phyloP scores from a whole-genome alignment of 2,888 invertebrate species.

The Lasioglossum vierecki region DNA sequence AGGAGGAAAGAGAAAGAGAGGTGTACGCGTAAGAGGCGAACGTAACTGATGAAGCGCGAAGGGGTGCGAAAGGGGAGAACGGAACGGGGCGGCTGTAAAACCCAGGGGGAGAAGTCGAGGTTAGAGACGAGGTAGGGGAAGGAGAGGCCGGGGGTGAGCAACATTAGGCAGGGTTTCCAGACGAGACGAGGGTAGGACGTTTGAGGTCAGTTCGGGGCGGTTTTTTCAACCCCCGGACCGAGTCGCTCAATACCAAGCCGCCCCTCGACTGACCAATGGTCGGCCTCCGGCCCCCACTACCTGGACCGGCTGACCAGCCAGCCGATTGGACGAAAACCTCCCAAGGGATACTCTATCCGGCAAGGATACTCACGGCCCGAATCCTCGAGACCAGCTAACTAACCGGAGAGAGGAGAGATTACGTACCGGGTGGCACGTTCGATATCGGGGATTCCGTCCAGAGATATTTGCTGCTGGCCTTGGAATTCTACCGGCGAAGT shows the following conservation, averaged over 20 bases:
- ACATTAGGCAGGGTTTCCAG: conserved; percentile 81
- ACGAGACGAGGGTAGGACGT: conserved; percentile 83
- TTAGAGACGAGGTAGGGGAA: conserved; percentile 50
- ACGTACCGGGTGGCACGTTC: conserved; percentile 78
- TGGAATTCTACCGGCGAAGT: conserved; percentile 46
- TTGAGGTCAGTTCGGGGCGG: conserved; percentile 84
- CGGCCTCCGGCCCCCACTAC: conserved; percentile 80
- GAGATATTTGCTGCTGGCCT: conserved; percentile 52
- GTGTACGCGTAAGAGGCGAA: conserved; percentile 50
- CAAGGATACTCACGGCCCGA: conserved; percentile 76
- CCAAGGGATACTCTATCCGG: conserved; percentile 78
- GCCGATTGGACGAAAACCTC: conserved; percentile 81
- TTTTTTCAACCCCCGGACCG: conserved; percentile 82
- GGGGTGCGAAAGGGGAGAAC: conserved; percentile 57
- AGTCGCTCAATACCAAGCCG: conserved; percentile 82
- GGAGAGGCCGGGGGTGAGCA: conserved; percentile 57
- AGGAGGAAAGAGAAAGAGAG: not conserved
- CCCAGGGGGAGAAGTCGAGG: conserved; percentile 59
- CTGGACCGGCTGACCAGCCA: conserved; percentile 79
- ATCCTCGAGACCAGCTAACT: conserved; percentile 81
- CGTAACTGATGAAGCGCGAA: conserved; percentile 65
- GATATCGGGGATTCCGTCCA: conserved; percentile 55
- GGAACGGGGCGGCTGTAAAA: conserved; percentile 58
- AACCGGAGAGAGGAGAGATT: conserved; percentile 79
- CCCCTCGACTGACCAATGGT: conserved; percentile 83